Evolutionary conservation across 2,113 vertebrate genomes (phyloP), one percentile per base, ranked within the genome.

Genomic region (Origma solitaria): DNA sequence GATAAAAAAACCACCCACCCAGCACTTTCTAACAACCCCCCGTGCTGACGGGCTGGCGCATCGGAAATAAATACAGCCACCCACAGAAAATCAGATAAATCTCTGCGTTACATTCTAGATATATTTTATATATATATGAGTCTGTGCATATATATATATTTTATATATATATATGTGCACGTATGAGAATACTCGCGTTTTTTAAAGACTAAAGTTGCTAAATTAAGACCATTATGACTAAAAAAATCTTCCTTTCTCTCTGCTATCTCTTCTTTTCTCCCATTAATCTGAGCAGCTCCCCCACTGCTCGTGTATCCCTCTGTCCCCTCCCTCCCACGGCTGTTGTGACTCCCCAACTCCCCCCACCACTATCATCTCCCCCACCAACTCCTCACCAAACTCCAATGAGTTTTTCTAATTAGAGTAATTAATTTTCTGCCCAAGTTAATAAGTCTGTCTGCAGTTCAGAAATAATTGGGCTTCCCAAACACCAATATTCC

Each of bases 371-470:
- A 49, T 58, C 91, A 76, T 57, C 95, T 92, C 94, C 94, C 96
- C 97, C 95, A 95, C 86, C 92, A 96, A 97, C 96, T 98, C 97
- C 97, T 96, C 92, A 83, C 95, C 97, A 93, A 97, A 98, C 92
- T 97, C 97, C 98, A 98, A 96, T 89, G 97, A 96, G 97, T 89
- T 97, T 98, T 98, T 98, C 97, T 98, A 98, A 98, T 98, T 97
- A 98, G 97, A 96, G 97, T 98, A 98, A 98, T 98, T 98, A 98
- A 98, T 98, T 98, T 98, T 97, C 97, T 98, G 97, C 97, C 98
- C 96, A 97, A 98, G 97, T 97, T 98, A 98, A 98, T 98, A 98
- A 98, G 97, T 91, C 97, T 98, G 98, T 98, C 98, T 97, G 94
- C 97, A 89, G 95, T 92, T 97, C 92, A 98, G 97, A 97, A 98